phyloP scores from a whole-genome alignment of 2,888 invertebrate species.

The Brachynemurus nebulosus region DNA sequence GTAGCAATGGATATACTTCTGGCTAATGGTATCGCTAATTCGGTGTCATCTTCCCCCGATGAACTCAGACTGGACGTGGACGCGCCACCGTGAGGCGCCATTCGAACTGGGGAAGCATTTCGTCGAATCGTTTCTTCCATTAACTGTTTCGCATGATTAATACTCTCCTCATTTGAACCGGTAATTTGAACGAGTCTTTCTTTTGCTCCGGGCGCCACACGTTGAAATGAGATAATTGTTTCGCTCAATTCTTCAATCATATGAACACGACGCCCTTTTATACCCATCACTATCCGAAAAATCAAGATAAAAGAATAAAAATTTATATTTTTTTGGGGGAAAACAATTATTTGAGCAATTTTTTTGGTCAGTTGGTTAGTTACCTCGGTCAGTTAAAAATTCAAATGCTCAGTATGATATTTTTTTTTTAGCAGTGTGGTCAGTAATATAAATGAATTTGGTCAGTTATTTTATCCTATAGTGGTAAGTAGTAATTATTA shows the following conservation, averaged over 20 bases:
- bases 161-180: constrained; percentile 85
- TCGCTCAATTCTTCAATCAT: constrained; percentile 98
- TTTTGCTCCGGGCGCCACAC: constrained; percentile 91
- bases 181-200: constrained; percentile 93
- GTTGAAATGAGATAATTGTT: constrained; percentile 97
- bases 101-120: constrained; percentile 82
- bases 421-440: too few relatives aligned
- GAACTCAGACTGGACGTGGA: constrained; percentile 61
- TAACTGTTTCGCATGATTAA: constrained; percentile 80
- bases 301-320: not conserved
- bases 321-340: not conserved
- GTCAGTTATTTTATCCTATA: too few relatives aligned
- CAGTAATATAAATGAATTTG: too few relatives aligned
- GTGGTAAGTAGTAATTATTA: too few relatives aligned
- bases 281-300: constrained; percentile 85
- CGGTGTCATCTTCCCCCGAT: constrained; percentile 52
- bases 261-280: constrained; percentile 95
- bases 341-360: not conserved
- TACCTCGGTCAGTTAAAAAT: too few relatives aligned
- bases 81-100: constrained; percentile 44
- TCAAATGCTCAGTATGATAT: too few relatives aligned
- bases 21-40: constrained; percentile 33
- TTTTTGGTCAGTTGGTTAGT: too few relatives aligned
- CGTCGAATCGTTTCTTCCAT: constrained; percentile 92
- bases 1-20: constrained; percentile 21